Base-by-base conservation (phyloP, 2,888 invertebrate genomes). In the Encarsia formosa region DNA sequence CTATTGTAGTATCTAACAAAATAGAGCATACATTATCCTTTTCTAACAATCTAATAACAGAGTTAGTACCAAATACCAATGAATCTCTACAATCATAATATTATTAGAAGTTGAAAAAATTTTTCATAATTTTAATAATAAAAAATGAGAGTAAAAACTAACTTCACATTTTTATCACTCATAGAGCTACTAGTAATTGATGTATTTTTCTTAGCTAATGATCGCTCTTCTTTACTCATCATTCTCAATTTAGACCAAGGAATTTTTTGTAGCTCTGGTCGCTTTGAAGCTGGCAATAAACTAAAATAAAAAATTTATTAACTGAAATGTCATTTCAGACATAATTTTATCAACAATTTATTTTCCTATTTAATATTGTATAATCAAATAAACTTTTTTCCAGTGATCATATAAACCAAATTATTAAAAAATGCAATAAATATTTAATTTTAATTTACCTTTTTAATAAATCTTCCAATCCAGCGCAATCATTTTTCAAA, bases 21-120 rank as follows among this genome's bases (percentile, higher is more conserved):
- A 74, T 57, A 13, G 65, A 67, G 22, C 64, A 63, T 3, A 67
- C 16, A 32, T 58, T 49, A 4, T 65, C 41, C 31, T 66, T 72
- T 47, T 74, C 74, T 26, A 74, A 49, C n/a, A 63, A 56, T 23
- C 68, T 61, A 26, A 71, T 71, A 11, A 70, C 63, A 22, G 61
- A 63, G 57, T 74, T 74, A 4, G 71, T 60, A 35, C 74, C 74
- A 24, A 68, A 54, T 15, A 67, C 35, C 9, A 72, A 31, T 15
- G 35, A 53, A 16, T 49, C 47, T 11, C 56, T 56, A 39, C n/a
- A n/a, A n/a, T n/a, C n/a, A n/a, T 20, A n/a, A n/a, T 18, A 32
- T 29, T 43, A 13, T 24, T 3, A 22, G 4, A 5, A 35, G 20
- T 41, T 26, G 29, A 18, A 26, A 46, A 46, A 35, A 34, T 13